Base-by-base conservation (phyloP, 2,113 vertebrate species). In the Ellobius talpinus region DNA sequence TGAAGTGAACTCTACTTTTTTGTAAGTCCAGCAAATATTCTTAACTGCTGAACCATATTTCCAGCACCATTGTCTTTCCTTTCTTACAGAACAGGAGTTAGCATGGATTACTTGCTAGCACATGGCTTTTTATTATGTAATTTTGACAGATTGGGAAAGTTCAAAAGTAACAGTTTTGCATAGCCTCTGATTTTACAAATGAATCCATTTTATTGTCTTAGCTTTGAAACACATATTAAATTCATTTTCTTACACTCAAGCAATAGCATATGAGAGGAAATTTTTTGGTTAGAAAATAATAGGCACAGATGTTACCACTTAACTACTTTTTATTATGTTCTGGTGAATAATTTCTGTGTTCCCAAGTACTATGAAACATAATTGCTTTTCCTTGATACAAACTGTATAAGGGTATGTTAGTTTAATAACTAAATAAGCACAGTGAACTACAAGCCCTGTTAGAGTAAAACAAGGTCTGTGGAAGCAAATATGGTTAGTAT, bases 171-270 rank as follows among this genome's bases (percentile, higher is more conserved):
- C 16, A 92, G 5, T 39, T 1, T 94, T 95, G 3, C 29, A 93
- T 0, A 52, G 21, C 50, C 19, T 86, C 16, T 73, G 33, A 86
- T 70, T 79, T 96, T 87, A 92, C 68, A 95, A 90, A 93, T 90
- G 61, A 93, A 86, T 9, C 0, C 6, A 52, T 36, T 82, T 36
- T 47, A 5, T 52, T 0, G 61, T 85, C 0, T 42, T 90, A 0
- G 12, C 55, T 47, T 94, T 74, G 36, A 66, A 93, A 74, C 84
- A 55, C 21, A 0, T 79, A 87, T 90, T 91, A 12, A 16, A 29
- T 65, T 94, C 6, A 5, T 90, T 94, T 42, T 23, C 8, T 61
- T 96, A 14, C 9, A 50, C 21, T n/a, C 19, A 42, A 93, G 24
- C 8, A 52, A 3, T 3, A 36, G 13, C 42, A 55, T 50, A 36